Conservation (phyloP, 2,888 invertebrate genomes). For the Patella ulyssiponensis region DNA sequence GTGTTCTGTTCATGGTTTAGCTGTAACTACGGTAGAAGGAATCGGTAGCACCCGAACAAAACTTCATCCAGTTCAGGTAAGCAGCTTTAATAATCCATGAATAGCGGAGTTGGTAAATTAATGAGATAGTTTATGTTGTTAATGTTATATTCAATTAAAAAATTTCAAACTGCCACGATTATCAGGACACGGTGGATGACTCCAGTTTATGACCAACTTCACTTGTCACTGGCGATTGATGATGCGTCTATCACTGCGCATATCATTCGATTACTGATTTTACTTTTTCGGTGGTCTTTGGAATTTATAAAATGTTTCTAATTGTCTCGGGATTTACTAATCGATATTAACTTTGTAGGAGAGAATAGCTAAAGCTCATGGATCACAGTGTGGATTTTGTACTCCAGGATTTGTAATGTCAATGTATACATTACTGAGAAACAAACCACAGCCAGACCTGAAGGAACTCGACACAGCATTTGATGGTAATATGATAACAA, state of each 20-base stretch:
- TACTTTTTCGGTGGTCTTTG: too few relatives aligned
- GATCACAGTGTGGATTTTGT: constrained; percentile 95
- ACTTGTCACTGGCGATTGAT: too few relatives aligned
- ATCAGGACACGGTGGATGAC: too few relatives aligned
- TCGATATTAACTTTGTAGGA: constrained; percentile 41
- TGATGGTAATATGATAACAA: constrained; percentile 46
- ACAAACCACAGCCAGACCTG: constrained; percentile 81
- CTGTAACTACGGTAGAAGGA: constrained; percentile 94
- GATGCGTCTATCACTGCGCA: too few relatives aligned
- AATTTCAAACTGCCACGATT: too few relatives aligned
- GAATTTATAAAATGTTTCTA: too few relatives aligned
- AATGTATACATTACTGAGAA: constrained; percentile 90
- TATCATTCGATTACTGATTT: too few relatives aligned
- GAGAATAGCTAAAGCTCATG: constrained; percentile 88
- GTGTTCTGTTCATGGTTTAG: constrained; percentile 87
- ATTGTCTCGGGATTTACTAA: too few relatives aligned
- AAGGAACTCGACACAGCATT: constrained; percentile 79
- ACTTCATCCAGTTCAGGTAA: constrained; percentile 70
- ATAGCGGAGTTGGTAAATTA: too few relatives aligned
- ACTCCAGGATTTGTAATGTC: constrained; percentile 98
- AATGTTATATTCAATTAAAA: too few relatives aligned
- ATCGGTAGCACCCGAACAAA: constrained; percentile 81
- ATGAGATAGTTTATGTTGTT: too few relatives aligned
- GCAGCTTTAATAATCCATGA: not conserved
- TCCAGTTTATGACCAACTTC: too few relatives aligned